Conservation (phyloP, 2,113 vertebrate species). For the Albula goreensis region DNA sequence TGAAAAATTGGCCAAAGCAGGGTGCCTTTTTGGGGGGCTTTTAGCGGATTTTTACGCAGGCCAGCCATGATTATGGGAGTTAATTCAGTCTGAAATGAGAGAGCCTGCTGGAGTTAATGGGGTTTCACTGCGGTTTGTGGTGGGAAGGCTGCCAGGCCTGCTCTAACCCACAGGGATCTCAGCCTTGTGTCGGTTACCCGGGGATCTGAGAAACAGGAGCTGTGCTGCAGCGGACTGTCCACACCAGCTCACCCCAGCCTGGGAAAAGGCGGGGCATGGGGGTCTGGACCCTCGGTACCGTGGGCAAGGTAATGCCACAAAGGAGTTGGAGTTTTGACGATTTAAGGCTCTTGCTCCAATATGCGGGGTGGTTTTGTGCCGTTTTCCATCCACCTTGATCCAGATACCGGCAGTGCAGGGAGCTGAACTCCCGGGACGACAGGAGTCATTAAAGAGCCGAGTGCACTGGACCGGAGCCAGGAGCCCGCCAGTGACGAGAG, state of each 20-base stretch:
- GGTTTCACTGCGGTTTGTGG: neutral
- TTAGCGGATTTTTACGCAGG: conserved; percentile 13
- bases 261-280: neutral
- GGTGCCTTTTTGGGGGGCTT: neutral
- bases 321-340: neutral
- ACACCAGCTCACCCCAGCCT: neutral
- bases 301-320: neutral
- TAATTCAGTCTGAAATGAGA: neutral
- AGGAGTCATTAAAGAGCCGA: neutral
- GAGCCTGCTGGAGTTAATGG: conserved; percentile 15
- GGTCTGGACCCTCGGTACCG: neutral
- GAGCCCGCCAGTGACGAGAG: neutral
- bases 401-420: neutral
- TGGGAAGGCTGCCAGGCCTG: conserved; percentile 6
- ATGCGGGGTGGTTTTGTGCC: neutral
- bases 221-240: neutral
- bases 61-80: conserved; percentile 10
- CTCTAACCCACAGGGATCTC: neutral
- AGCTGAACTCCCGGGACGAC: neutral
- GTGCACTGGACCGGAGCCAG: neutral
- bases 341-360: neutral
- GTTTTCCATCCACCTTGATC: neutral
- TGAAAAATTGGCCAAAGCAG: neutral
- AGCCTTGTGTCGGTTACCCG: conserved; percentile 8
- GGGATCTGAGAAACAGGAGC: neutral